Evolutionary conservation across 2,113 vertebrate species (phyloP).

Genomic region (Bufo gargarizans): DNA sequence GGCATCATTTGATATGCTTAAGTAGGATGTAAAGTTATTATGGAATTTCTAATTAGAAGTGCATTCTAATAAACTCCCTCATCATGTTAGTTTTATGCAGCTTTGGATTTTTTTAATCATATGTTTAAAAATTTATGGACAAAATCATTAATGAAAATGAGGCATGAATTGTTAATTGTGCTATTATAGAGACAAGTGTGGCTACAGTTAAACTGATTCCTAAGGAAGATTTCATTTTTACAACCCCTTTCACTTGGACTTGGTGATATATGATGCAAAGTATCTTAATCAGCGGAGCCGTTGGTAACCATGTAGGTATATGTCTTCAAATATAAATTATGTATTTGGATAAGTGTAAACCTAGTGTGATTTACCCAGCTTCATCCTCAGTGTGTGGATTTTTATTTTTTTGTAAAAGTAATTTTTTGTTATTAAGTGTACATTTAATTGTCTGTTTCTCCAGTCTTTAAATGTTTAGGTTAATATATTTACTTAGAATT

Average conservation of each 20-base stretch:
- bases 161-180: constrained; percentile 83
- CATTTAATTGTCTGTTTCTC: too few relatives aligned
- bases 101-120: constrained; percentile 88
- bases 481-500: too few relatives aligned
- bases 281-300: constrained; percentile 68
- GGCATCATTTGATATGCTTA: constrained; percentile 68
- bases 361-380: background rate
- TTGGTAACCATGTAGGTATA: background rate
- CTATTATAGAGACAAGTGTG: constrained; percentile 80
- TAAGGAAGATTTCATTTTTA: constrained; percentile 75
- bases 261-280: constrained; percentile 69
- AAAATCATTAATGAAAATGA: constrained; percentile 88
- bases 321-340: background rate
- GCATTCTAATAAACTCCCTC: constrained; percentile 77
- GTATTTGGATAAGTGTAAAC: background rate
- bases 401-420: too few relatives aligned
- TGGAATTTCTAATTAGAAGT: constrained; percentile 86
- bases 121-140: constrained; percentile 88
- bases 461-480: too few relatives aligned
- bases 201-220: constrained; percentile 73
- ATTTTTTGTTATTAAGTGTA: too few relatives aligned
- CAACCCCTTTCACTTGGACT: constrained; percentile 71
- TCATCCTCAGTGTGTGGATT: background rate
- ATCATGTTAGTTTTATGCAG: constrained; percentile 86
- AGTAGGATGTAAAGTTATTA: constrained; percentile 75